Evolutionary conservation across 2,888 invertebrate species (phyloP), one percentile per base, ranked within the genome.

Genomic region (Drosophila neotestacea): DNA sequence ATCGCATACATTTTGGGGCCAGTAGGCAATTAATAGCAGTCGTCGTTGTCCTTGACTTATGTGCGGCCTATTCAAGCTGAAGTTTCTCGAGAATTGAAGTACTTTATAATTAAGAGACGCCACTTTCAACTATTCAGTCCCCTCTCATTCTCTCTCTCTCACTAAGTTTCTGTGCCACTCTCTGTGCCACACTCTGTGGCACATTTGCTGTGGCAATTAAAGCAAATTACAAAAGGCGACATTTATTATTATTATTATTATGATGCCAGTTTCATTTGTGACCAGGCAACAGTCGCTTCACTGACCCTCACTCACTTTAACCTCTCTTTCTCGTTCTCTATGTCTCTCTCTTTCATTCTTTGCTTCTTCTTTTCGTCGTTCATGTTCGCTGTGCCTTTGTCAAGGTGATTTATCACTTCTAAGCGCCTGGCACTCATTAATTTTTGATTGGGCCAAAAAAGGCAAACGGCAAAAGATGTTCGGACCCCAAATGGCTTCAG

Each of bases 351-450:
- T 55, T 32, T 7, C 32, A 6, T 30, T 27, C 6, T 5, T 16
- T 22, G 32, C 41, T 22, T 2, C 39, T 41, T 48, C 48, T 11
- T 30, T 16, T 13, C 44, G 36, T 38, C 34, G 11, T 22, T 34
- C 44, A 48, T 62, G 48, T 65, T 51, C 58, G 56, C 11, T 60
- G 62, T 69, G 79, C 89, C 86, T 86, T 81, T 86, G 85, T 90
- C 82, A 79, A 89, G 87, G 87, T 89, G 89, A 89, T 89, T 89
- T 89, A 88, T 90, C 88, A 90, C 87, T 82, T 88, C 86, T 88
- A 86, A 90, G 88, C 89, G 90, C 82, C 78, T 84, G 89, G 88
- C 88, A 83, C 90, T 90, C 88, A 88, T 88, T 88, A 90, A 88
- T 90, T 90, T 88, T 90, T 90, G 88, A 88, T 88, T 90, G 88